Evolutionary conservation across 2,888 invertebrate genomes (phyloP), one percentile per base, ranked within the genome.

Genomic region (Alcis repandata): DNA sequence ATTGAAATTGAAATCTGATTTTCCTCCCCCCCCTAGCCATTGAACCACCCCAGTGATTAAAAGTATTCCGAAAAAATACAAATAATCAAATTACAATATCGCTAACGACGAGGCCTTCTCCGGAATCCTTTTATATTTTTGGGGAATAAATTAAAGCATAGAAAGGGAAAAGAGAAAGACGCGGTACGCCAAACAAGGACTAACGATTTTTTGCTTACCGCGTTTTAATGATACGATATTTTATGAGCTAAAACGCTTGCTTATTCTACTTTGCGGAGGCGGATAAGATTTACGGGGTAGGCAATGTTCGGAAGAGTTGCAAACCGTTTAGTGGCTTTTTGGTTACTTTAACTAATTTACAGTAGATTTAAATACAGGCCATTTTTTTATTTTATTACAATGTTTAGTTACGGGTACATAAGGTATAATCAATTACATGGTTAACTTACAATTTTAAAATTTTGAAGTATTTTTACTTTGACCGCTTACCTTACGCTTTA

Each of bases 51-150:
- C 78, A 83, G 89, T 92, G 93, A 94, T 94, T 93, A 94, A 94
- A 93, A 92, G 91, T 90, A 91, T 90, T 90, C 76, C 86, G 88
- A 86, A 90, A 92, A 92, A 93, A 92, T 89, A 94, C 92, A 93
- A 94, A 93, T 93, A 93, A 94, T 93, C 91, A 92, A 94, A 94
- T 94, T 94, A 94, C 93, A 93, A 93, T 93, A 93, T 94, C 91
- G 92, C 91, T 94, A 94, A 94, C 94, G 91, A 91, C 85, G 90
- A 81, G 75, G 77, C 79, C 80, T 82, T 80, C 89, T 91, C 89
- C 86, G 83, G 88, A 92, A 93, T 93, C 93, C 93, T 93, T 93
- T 93, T 92, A 90, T 90, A 90, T 90, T 92, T 69, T 91, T 90
- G 85, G 87, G 86, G 91, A 90, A 92, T 91, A 91, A 92, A 92